Conservation (phyloP, 2,888 invertebrate genomes). For the Imbricaverruca yamaguchii region DNA sequence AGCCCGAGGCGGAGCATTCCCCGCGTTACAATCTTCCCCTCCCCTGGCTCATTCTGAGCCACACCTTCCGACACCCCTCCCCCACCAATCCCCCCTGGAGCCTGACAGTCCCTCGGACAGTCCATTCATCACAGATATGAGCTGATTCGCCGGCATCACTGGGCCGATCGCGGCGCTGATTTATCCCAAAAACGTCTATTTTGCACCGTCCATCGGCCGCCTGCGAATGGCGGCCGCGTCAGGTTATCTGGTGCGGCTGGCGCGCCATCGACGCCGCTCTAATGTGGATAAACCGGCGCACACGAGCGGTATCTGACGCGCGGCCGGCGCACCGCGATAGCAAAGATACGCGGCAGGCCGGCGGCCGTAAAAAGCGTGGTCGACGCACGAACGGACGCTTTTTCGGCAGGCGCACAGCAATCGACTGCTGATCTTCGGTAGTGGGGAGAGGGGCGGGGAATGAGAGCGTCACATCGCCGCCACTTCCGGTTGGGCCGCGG, state of each 20-base stretch:
- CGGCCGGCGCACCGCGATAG: background rate
- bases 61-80: no score
- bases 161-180: background rate
- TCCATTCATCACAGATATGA: background rate
- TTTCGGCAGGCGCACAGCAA: background rate
- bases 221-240: background rate
- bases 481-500: background rate
- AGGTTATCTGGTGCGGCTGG: background rate
- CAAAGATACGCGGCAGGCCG: background rate
- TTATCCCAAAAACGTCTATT: conserved; percentile 14
- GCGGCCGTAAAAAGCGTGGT: background rate
- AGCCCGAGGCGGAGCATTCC: no score
- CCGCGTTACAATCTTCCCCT: no score
- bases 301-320: background rate
- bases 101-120: no score
- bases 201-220: background rate
- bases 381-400: background rate
- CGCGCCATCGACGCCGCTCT: background rate
- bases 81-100: no score
- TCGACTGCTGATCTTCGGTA: background rate
- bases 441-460: background rate
- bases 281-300: conserved; percentile 2
- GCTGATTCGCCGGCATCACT: background rate
- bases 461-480: background rate
- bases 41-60: no score